A percentile compares a stretch with the other conserved stretches of the same genome.
Evolutionary conservation across 2,797 vertebrate genomes (phyloP).

Genomic region (Eremophila alpestris): DNA sequence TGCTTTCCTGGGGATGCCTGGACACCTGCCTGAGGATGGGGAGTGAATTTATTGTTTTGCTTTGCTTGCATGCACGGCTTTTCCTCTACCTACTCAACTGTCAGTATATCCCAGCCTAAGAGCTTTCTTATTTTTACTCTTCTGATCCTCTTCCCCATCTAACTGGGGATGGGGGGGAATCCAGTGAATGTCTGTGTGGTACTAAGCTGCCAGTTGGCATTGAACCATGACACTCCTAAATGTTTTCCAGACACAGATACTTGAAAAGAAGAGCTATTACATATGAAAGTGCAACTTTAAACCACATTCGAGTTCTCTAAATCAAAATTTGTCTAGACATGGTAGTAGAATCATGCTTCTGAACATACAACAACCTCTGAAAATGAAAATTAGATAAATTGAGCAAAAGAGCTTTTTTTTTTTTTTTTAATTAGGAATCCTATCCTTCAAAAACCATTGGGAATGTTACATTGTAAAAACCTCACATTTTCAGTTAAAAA

Average conservation of each 20-base stretch:
- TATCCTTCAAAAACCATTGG: neutral
- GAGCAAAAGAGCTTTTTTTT: neutral
- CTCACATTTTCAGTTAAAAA: neutral
- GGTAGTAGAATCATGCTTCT: neutral
- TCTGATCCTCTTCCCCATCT: neutral
- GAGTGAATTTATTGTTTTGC: neutral
- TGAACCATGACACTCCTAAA: neutral
- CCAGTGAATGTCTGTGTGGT: rapidly evolving
- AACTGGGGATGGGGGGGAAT: neutral
- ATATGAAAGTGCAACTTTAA: neutral
- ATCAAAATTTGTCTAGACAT: neutral
- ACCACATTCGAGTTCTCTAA: neutral
- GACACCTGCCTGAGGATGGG: neutral
- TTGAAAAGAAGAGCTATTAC: neutral
- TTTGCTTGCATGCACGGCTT: neutral
- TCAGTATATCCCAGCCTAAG: neutral
- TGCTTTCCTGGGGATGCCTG: neutral
- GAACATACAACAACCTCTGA: neutral
- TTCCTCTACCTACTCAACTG: neutral
- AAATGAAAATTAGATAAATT: neutral
- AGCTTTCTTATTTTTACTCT: neutral
- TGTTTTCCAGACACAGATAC: neutral
- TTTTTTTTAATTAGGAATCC: neutral
- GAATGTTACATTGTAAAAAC: neutral
- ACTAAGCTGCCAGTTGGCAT: neutral